A percentile compares a stretch with the other conserved stretches of the same genome.
Evolutionary conservation across 2,888 invertebrate species (phyloP).

Genomic region (Drosophila birchii): DNA sequence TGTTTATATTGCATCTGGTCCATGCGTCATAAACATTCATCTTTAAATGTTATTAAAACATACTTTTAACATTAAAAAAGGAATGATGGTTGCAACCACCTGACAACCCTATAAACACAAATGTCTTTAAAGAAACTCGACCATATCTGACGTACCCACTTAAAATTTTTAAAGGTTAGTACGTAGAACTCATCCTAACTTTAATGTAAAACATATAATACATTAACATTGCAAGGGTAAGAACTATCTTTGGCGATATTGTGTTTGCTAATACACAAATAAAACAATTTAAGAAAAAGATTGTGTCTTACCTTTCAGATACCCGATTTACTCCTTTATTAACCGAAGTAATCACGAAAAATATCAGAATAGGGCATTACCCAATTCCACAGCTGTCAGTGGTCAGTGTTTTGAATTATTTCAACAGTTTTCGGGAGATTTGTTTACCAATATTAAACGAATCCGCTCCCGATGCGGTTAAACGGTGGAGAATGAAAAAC

Average conservation of each 20-base stretch:
- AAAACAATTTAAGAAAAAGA: background rate
- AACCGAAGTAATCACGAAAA: background rate
- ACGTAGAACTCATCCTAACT: background rate
- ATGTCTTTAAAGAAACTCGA: slow-evolving; percentile 18
- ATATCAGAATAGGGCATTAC: slow-evolving; percentile 7
- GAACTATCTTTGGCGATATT: background rate
- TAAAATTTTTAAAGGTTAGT: background rate
- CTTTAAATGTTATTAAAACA: background rate
- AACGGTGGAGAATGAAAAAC: slow-evolving; percentile 42
- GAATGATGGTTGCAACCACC: slow-evolving; percentile 6
- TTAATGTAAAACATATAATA: background rate
- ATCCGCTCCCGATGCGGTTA: slow-evolving; percentile 26
- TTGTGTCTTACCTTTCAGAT: slow-evolving; percentile 14
- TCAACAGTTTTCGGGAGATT: slow-evolving; percentile 44
- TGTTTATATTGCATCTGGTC: background rate
- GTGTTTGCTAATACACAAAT: slow-evolving; percentile 1
- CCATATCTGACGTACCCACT: slow-evolving; percentile 18
- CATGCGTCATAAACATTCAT: background rate
- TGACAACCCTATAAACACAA: slow-evolving; percentile 68
- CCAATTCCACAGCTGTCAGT: background rate
- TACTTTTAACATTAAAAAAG: background rate
- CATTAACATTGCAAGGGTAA: background rate
- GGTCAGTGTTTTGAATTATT: slow-evolving; percentile 26
- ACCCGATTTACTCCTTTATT: slow-evolving; percentile 17
- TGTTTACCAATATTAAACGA: slow-evolving; percentile 58